Evolutionary conservation across 2,113 vertebrate genomes (phyloP), one percentile per base, ranked within the genome.

Genomic region (Triplophysa siluroides): DNA sequence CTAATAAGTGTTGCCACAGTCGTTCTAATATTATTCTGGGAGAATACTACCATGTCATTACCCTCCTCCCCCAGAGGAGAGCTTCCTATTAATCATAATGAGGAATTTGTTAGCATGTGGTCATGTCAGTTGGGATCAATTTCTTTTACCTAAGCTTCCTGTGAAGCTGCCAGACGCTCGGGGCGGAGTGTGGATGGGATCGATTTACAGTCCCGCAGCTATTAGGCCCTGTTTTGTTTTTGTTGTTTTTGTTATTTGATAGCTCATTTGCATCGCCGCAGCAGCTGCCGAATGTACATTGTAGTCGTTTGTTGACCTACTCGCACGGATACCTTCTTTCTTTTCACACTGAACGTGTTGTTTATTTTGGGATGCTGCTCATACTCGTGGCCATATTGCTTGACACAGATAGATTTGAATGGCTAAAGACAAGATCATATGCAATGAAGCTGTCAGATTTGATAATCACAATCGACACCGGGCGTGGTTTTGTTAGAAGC

Each of bases 161-260:
- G 70, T 47, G 52, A 76, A 81, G 54, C 71, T 47, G 71, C 79
- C 79, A 81, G 79, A 66, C 65, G 79, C 71, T 74, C 38, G 21
- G 71, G 62, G 73, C 23, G 29, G 52, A 72, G 43, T 67, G 63
- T 66, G 62, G 64, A 67, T 58, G 63, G 63, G 62, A 81, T 81
- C 71, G 71, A 74, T 73, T 81, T 58, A 66, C 66, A 78, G 73
- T 67, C 78, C 14, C 4, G 80, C 78, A 80, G 65, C 82, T 63
- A 68, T 77, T 64, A 76, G 71, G 69, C 33, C 68, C 80, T 79
- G 77, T 83, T 86, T 83, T 88, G 77, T 87, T 79, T 87, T 80
- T 90, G 90, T 90, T 91, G 87, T 87, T 86, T 91, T 86, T 88
- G 91, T 90, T 88, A 92, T 86, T 85, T 74, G 81, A 92, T 80